Conservation (phyloP, 1,140 invertebrate genomes). For the Brachionus rubens region DNA sequence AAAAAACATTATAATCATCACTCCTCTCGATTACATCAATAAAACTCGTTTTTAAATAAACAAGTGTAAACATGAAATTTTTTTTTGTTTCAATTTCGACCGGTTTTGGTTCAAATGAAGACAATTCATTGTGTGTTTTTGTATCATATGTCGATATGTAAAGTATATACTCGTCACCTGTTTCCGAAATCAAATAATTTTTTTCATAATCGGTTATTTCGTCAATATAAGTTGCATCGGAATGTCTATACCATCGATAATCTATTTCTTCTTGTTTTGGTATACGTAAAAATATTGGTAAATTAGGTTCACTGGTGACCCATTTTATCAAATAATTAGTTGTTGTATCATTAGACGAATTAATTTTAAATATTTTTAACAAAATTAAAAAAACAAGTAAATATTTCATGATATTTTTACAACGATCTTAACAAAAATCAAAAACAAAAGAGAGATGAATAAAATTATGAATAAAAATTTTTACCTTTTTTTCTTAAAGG, state of each 20-base stretch:
- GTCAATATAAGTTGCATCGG: neutral
- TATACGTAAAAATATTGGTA: neutral
- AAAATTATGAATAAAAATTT: no score
- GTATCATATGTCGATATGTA: neutral
- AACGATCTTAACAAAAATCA: no score
- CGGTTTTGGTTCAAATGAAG: neutral
- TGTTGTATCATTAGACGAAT: neutral
- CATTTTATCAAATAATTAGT: slow-evolving; percentile 5
- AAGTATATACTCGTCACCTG: neutral
- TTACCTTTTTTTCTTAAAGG: no score
- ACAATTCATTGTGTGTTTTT: slow-evolving; percentile 1
- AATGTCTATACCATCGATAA: slow-evolving; percentile 8
- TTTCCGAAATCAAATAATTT: neutral
- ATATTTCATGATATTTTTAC: no score
- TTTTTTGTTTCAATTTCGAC: neutral
- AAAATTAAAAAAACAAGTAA: no score
- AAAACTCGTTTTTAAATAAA: neutral
- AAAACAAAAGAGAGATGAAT: no score
- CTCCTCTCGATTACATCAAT: neutral
- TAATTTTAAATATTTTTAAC: neutral
- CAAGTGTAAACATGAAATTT: neutral
- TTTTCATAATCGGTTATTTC: neutral
- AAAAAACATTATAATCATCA: slow-evolving; percentile 2
- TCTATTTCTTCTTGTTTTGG: neutral
- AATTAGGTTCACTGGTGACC: neutral